Conservation (phyloP, 2,888 invertebrate genomes). For the Kryphioiulus occultus region DNA sequence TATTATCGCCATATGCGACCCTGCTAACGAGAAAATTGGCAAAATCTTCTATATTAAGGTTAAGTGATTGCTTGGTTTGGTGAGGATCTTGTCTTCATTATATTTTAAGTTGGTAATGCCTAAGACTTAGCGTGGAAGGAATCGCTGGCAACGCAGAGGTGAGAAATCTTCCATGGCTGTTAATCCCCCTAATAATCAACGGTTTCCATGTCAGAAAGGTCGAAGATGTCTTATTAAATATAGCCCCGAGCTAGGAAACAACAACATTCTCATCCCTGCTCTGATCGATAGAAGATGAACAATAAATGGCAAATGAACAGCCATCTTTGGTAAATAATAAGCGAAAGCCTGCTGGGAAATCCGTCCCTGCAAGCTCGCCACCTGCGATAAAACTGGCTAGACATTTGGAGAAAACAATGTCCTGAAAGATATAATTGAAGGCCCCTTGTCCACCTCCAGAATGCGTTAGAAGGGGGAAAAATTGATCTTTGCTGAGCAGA, state of each 20-base stretch:
- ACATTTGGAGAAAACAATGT: neutral
- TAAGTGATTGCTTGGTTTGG: constrained; percentile 35
- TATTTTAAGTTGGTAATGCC: neutral
- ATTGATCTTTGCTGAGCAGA: neutral
- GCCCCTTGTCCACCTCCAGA: neutral
- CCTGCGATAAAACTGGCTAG: neutral
- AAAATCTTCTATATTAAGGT: neutral
- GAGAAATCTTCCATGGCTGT: neutral
- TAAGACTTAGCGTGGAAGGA: neutral
- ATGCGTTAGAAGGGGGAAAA: neutral
- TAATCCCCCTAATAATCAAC: constrained; percentile 45
- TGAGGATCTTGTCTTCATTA: neutral
- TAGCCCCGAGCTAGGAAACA: constrained; percentile 42
- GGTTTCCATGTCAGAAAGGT: constrained; percentile 33
- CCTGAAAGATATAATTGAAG: neutral
- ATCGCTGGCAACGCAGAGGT: neutral
- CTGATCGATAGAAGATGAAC: constrained; percentile 45
- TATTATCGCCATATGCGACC: no score
- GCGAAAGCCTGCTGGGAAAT: neutral
- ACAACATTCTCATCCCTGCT: neutral
- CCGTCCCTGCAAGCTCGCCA: neutral
- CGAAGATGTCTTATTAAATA: constrained; percentile 46
- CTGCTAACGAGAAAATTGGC: neutral
- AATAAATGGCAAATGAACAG: constrained; percentile 32
- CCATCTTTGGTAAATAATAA: constrained; percentile 39